Conservation (phyloP, 2,113 vertebrate genomes). For the Morphnarchus princeps region DNA sequence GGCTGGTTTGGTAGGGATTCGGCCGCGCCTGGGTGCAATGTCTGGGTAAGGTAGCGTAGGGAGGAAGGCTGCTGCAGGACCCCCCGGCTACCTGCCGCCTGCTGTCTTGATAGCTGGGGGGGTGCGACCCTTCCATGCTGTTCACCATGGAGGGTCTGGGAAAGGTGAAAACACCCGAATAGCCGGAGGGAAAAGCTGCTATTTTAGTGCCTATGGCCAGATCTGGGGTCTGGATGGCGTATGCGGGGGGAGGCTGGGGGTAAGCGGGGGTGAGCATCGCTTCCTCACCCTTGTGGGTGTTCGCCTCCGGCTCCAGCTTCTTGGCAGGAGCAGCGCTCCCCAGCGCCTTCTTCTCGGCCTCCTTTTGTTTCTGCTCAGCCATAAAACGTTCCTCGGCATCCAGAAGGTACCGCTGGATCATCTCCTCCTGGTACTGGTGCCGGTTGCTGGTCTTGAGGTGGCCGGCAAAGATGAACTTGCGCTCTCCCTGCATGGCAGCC, state of each 20-base stretch:
- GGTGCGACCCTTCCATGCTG: conserved; percentile 34
- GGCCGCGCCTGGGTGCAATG: conserved; percentile 76
- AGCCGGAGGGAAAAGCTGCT: conserved; percentile 68
- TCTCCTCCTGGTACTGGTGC: conserved; percentile 96
- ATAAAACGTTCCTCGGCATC: conserved; percentile 90
- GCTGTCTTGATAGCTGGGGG: conserved; percentile 76
- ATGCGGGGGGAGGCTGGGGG: conserved; percentile 46
- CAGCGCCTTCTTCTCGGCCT: conserved; percentile 77
- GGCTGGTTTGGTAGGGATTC: conserved; percentile 54
- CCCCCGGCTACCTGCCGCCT: conserved; percentile 89
- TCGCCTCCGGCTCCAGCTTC: conserved; percentile 56
- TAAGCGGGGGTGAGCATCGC: conserved; percentile 27
- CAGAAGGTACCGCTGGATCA: conserved; percentile 92
- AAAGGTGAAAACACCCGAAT: conserved; percentile 83
- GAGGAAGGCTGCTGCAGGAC: conserved; percentile 73
- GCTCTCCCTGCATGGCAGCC: conserved; percentile 90
- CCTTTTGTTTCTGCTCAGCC: conserved; percentile 85
- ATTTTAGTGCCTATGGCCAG: not conserved
- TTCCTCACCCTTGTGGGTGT: conserved; percentile 41
- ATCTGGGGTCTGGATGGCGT: not conserved
- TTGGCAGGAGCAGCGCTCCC: conserved; percentile 1
- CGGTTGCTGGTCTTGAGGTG: conserved; percentile 88
- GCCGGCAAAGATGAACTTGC: conserved; percentile 87
- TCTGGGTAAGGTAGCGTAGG: conserved; percentile 88
- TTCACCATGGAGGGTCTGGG: conserved; percentile 78